Evolutionary conservation across 2,113 vertebrate genomes (phyloP).

Genomic region (Callipepla squamata): DNA sequence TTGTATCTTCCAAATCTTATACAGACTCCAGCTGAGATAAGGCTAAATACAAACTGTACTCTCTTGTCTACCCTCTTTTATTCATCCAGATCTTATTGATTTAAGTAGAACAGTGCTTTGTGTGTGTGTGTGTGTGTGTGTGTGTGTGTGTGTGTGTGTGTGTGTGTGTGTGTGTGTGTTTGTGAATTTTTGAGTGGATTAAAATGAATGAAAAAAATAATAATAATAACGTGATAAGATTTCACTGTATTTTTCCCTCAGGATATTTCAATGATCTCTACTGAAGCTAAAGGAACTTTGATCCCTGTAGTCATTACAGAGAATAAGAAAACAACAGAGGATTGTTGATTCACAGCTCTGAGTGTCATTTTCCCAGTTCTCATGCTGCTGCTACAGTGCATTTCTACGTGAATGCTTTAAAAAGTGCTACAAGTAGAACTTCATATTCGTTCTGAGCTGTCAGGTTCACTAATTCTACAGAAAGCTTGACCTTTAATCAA

Average conservation of each 20-base stretch:
- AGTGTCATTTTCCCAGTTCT: not conserved
- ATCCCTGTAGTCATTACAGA: not conserved
- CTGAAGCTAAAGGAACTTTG: not conserved
- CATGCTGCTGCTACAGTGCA: not conserved
- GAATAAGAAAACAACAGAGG: constrained; percentile 20
- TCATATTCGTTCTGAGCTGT: not conserved
- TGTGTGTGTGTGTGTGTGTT: not conserved
- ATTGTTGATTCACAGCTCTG: not conserved
- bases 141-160: no score
- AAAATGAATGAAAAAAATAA: not conserved
- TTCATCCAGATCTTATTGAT: not conserved
- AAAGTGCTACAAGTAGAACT: not conserved
- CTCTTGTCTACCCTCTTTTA: not conserved
- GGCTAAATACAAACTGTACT: not conserved
- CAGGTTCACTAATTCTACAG: not conserved
- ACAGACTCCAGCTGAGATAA: not conserved
- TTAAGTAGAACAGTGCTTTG: not conserved
- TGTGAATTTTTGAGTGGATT: not conserved
- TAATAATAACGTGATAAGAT: not conserved
- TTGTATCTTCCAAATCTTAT: not conserved
- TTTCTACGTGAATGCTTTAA: not conserved
- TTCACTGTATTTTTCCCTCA: not conserved
- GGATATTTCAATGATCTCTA: not conserved
- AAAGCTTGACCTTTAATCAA: constrained; percentile 54
- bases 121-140: no score